phyloP scores from a whole-genome alignment of 2,797 vertebrate species.

The Enteromius radiatus region DNA sequence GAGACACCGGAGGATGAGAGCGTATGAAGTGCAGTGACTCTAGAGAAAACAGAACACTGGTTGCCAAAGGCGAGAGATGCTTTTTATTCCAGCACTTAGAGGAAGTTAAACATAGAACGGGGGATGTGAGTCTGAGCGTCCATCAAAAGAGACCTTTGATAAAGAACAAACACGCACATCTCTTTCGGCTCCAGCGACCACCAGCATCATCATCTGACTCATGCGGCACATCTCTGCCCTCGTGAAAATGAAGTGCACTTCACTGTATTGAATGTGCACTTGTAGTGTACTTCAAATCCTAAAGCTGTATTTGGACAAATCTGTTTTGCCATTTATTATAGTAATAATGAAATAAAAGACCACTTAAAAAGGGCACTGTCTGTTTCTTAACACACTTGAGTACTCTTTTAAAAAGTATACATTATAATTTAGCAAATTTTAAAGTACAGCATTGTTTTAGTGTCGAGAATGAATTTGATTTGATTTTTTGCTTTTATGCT shows the following conservation, averaged over 20 bases:
- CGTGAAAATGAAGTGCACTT: not conserved
- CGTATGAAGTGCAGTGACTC: not conserved
- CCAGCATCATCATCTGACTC: constrained; percentile 4
- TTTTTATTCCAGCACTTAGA: constrained; percentile 40
- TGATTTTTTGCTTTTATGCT: not conserved
- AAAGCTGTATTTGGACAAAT: not conserved
- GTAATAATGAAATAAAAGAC: not conserved
- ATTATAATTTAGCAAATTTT: no score
- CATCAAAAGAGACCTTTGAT: constrained; percentile 12
- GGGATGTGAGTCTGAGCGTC: constrained; percentile 16
- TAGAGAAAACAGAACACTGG: constrained; percentile 10
- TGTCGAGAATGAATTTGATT: not conserved
- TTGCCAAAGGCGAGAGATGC: constrained; percentile 40
- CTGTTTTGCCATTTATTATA: not conserved
- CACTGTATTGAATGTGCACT: not conserved
- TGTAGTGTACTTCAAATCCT: not conserved
- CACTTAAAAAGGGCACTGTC: not conserved
- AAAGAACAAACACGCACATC: constrained; percentile 13
- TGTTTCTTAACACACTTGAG: no score
- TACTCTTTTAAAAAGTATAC: not conserved
- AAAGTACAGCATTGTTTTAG: no score
- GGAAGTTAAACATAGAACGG: constrained; percentile 50
- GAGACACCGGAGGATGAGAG: constrained; percentile 12
- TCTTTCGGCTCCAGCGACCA: constrained; percentile 9
- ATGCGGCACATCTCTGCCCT: not conserved